These are phyloP conservation scores for Brachionus rotundiformis DNA, from an alignment of 1,140 invertebrate genomes.

Conservation along the genomic window DNA sequence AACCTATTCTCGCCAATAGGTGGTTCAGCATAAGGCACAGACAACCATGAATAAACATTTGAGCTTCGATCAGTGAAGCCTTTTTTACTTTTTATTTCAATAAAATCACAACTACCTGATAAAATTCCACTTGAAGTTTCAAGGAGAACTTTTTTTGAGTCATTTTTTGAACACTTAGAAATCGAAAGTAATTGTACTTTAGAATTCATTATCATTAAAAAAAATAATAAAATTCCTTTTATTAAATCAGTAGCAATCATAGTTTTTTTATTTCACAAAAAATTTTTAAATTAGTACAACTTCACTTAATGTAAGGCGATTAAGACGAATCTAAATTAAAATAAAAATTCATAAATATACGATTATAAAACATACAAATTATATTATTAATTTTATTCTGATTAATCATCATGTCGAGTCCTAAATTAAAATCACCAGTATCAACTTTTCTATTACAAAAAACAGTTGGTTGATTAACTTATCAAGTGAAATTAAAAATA, in stretches of 20 bases:
- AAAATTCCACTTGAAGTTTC: constrained; percentile 15
- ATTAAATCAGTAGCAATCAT: neutral
- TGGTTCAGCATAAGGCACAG: constrained; percentile 55
- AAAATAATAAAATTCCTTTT: neutral
- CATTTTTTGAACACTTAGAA: constrained; percentile 32
- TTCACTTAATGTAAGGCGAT: too few species aligned
- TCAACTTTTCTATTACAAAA: neutral
- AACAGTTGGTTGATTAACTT: neutral
- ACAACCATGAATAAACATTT: constrained; percentile 52
- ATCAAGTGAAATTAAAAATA: neutral
- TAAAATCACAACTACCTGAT: constrained; percentile 25
- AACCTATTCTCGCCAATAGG: constrained; percentile 54
- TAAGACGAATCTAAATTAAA: too few species aligned
- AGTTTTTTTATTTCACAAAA: neutral
- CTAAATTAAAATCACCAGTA: neutral
- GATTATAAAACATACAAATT: neutral
- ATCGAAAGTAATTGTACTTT: neutral
- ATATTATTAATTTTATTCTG: neutral
- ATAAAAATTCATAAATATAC: too few species aligned
- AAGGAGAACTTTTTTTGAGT: neutral
- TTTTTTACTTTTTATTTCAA: neutral
- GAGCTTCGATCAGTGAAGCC: neutral
- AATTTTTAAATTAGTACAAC: too few species aligned
- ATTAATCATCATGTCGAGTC: neutral
- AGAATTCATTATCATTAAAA: neutral